A percentile compares a stretch with the other conserved stretches of the same genome.
These are phyloP conservation scores for Ondatra zibethicus DNA, from an alignment of 2,113 vertebrate genomes.

Conservation along the genomic window DNA sequence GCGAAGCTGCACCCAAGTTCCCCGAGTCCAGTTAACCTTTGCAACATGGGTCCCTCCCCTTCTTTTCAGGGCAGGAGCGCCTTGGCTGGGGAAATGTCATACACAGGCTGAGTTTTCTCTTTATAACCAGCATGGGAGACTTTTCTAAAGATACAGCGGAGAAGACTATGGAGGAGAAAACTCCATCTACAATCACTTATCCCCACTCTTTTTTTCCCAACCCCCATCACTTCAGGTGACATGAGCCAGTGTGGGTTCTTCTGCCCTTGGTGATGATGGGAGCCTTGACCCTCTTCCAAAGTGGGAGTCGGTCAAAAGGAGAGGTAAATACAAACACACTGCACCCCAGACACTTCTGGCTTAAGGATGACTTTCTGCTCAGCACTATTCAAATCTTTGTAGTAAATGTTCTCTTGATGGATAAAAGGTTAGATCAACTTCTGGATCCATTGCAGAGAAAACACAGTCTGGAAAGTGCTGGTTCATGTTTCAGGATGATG, in stretches of 20 bases:
- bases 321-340: too few species aligned
- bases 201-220: accelerated
- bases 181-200: accelerated
- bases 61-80: background rate
- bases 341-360: accelerated
- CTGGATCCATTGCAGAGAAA: background rate
- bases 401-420: too few species aligned
- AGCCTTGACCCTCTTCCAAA: accelerated
- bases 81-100: background rate
- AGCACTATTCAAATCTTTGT: accelerated
- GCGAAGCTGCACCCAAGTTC: accelerated
- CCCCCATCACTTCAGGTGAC: too few species aligned
- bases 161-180: accelerated
- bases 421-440: background rate
- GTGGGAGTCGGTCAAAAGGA: background rate
- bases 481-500: background rate
- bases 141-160: background rate
- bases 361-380: accelerated
- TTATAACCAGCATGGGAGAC: accelerated
- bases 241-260: accelerated
- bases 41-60: too few species aligned
- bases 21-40: accelerated
- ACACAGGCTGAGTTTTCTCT: background rate
- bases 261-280: accelerated
- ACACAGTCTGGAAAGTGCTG: accelerated